phyloP scores from a whole-genome alignment of 2,888 invertebrate genomes.

The Teleogryllus oceanicus region DNA sequence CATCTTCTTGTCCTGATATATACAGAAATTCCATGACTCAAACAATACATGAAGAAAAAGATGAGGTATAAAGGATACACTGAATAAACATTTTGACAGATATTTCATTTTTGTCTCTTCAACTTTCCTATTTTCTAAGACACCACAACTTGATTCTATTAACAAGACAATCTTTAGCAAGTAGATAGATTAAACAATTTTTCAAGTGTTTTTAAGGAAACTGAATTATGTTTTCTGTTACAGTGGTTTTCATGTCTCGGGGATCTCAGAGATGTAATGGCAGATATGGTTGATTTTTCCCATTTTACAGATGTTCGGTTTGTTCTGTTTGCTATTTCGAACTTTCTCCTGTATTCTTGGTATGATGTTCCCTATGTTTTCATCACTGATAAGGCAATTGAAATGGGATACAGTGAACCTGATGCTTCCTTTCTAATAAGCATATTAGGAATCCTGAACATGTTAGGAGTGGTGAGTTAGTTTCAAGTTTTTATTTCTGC shows the following conservation, averaged over 20 bases:
- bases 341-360: constrained; percentile 87
- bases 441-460: constrained; percentile 82
- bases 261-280: constrained; percentile 73
- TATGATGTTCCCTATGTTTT: constrained; percentile 92
- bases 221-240: constrained; percentile 29
- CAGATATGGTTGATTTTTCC: constrained; percentile 77
- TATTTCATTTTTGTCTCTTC: neutral
- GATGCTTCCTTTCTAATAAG: constrained; percentile 79
- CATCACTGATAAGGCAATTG: constrained; percentile 74
- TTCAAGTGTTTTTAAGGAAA: neutral
- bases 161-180: no score
- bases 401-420: constrained; percentile 66
- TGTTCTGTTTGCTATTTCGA: constrained; percentile 77
- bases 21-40: constrained; percentile 76
- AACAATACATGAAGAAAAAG: constrained; percentile 76
- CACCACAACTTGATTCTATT: no score
- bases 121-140: no score
- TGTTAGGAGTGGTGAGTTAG: constrained; percentile 75
- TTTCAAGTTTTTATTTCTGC: neutral
- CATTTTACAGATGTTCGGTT: constrained; percentile 73
- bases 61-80: constrained; percentile 43
- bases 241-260: constrained; percentile 70
- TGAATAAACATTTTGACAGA: neutral
- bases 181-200: no score
- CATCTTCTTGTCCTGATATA: constrained; percentile 88